A percentile compares a stretch with the other conserved stretches of the same genome.
Conservation (phyloP, 1,140 invertebrate species). For the Helicoverpa zea region DNA sequence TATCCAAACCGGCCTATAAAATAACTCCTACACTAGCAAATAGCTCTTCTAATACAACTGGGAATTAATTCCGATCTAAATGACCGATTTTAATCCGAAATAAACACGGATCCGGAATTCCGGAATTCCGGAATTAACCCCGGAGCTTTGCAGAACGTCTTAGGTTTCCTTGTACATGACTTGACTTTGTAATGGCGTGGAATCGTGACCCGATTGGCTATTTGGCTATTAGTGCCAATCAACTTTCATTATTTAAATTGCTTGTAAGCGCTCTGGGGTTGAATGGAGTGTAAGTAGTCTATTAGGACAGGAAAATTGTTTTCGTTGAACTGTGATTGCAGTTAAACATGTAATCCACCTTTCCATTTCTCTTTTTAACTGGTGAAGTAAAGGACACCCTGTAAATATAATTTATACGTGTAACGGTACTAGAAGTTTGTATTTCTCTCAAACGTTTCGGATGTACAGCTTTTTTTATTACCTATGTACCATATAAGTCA, state of each 20-base stretch:
- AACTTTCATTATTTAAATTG: conserved; percentile 21
- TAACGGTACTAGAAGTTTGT: no score
- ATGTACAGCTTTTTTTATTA: no score
- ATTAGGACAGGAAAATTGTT: neutral
- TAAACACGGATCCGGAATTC: conserved; percentile 2
- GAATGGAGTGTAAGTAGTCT: neutral
- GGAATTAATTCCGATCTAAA: conserved; percentile 17
- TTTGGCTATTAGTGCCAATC: neutral
- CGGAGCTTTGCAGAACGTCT: neutral
- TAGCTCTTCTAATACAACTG: neutral
- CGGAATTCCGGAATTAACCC: neutral
- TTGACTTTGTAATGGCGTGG: conserved; percentile 3
- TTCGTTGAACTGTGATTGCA: no score
- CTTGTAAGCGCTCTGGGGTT: neutral
- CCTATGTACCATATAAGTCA: no score
- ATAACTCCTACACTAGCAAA: conserved; percentile 12
- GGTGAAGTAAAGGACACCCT: no score
- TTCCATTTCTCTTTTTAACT: no score
- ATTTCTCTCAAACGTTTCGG: no score
- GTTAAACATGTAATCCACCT: no score
- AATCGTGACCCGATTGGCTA: conserved; percentile 4
- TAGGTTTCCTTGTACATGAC: conserved; percentile 13
- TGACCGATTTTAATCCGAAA: neutral
- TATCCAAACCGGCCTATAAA: conserved; percentile 10
- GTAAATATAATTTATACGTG: no score